Percentiles rank a stretch among this genome's conserved stretches.
These are phyloP conservation scores for Xerus rutilus DNA, from an alignment of 2,797 vertebrate species.

Conservation along the genomic window DNA sequence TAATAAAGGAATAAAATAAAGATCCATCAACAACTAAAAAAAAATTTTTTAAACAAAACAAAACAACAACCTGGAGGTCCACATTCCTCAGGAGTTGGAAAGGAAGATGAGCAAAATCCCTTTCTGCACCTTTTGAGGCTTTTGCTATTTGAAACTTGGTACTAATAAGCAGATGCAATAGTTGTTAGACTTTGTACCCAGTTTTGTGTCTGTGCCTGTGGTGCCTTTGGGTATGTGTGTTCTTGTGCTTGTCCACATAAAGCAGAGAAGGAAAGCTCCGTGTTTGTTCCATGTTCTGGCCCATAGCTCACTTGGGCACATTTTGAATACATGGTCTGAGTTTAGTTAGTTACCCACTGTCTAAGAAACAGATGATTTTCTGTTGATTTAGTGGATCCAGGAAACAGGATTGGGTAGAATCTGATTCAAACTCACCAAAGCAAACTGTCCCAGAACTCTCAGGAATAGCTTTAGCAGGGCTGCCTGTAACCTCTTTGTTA, in stretches of 20 bases:
- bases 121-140: neutral
- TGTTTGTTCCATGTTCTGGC: neutral
- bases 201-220: neutral
- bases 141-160: neutral
- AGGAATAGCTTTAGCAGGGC: neutral
- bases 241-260: neutral
- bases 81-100: neutral
- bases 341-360: neutral
- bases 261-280: neutral
- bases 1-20: no score
- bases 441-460: neutral
- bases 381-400: neutral
- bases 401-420: neutral
- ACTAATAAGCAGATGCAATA: neutral
- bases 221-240: neutral
- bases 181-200: neutral
- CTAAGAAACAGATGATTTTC: neutral
- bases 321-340: neutral
- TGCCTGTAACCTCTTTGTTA: no score
- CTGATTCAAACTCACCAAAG: neutral
- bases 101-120: neutral
- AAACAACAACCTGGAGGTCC: neutral
- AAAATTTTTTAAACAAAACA: no score
- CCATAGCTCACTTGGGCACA: neutral
- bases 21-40: no score